These are phyloP conservation scores for Theonella swinhoei DNA, from an alignment of 37 sponge, comb jelly and placozoan species.

Conservation along the genomic window DNA sequence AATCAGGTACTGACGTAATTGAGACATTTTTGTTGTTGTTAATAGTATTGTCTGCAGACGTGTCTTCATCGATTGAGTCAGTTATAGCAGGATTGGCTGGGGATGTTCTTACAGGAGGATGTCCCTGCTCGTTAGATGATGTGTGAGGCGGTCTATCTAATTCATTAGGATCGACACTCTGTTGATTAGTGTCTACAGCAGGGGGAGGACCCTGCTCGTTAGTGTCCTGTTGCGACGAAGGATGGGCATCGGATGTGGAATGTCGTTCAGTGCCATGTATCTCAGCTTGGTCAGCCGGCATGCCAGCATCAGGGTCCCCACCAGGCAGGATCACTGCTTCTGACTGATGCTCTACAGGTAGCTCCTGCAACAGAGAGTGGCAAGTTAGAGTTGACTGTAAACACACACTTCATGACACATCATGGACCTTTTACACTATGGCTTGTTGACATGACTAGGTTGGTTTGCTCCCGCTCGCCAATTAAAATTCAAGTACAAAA, in stretches of 20 bases:
- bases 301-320: slow-evolving; percentile 78
- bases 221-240: not conserved
- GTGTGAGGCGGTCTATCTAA: not conserved
- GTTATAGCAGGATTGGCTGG: not conserved
- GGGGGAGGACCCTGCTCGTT: not conserved
- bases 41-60: not conserved
- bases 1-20: not conserved
- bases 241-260: not conserved
- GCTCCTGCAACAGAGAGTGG: slow-evolving; percentile 12
- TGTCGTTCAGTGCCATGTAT: slow-evolving; percentile 54
- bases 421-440: too few species aligned
- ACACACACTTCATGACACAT: too few species aligned
- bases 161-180: not conserved
- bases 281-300: slow-evolving; percentile 49
- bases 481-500: too few species aligned
- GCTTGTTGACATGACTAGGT: too few species aligned
- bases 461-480: too few species aligned
- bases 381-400: too few species aligned
- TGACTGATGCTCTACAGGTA: slow-evolving; percentile 36
- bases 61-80: not conserved
- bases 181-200: not conserved
- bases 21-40: not conserved
- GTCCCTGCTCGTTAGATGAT: not conserved
- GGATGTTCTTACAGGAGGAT: not conserved
- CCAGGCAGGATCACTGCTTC: slow-evolving; percentile 55